Base-by-base conservation (phyloP, 2,113 vertebrate genomes). In the Perca schrenkii region DNA sequence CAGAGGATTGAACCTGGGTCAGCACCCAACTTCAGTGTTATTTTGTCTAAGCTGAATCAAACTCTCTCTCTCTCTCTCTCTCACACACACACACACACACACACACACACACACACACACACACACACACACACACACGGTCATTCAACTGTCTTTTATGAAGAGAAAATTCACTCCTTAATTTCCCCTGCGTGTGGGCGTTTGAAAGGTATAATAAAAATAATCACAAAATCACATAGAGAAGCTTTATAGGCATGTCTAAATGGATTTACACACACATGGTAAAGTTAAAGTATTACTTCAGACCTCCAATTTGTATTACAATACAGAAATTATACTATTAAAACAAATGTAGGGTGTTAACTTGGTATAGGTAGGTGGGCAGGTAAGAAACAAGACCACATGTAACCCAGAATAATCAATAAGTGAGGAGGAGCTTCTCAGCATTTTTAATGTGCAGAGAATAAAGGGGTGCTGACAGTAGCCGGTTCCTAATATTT, bases 1-100 rank as follows among this genome's bases (percentile, higher is more conserved):
- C 40, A 86, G 46, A 72, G 76, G 74, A 84, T 63, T 77, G 67
- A 67, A 66, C 66, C 31, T 16, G 36, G 75, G 75, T 84, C 74
- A 86, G 56, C 43, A 64, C 31, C 50, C 21, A 61, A 82, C 62
- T 47, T 79, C 28, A 54, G 1, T 54, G 36, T 87, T 73, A 83
- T 82, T 72, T 69, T 72, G 56, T 79, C 80, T 73, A 54, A 85
- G 11, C 1, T 10, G 62, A 64, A 34, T 83, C 22, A 57, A 61
- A 53, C 10, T 57, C 19, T 40, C 11, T 63, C 4, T 57, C 19
- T 40, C 11, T 63, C 4, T 43, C 11, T 22, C 11, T 25, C 70
- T 54, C 53, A 19, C 40, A 63, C 49, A 22, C 36, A 64, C 17
- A 58, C 22, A 43, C 74, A 53, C 53, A 21, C 22, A 57, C 57